phyloP scores from a whole-genome alignment of 2,888 invertebrate species.

The Tachina lurida region DNA sequence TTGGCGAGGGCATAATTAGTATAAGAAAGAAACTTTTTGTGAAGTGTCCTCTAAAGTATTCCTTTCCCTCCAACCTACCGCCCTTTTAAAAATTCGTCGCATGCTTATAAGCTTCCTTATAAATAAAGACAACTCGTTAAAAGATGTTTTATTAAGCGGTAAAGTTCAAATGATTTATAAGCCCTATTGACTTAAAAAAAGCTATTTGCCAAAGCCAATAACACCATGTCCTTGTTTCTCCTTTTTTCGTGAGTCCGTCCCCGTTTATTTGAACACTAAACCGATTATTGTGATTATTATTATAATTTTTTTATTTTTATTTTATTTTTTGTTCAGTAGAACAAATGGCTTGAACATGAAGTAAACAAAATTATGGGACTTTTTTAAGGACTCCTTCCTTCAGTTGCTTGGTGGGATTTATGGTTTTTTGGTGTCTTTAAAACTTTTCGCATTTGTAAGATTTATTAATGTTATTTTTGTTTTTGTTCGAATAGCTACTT shows the following conservation, averaged over 20 bases:
- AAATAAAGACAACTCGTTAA: conserved; percentile 1
- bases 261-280: conserved; percentile 17
- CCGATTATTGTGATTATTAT: conserved; percentile 28
- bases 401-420: neutral
- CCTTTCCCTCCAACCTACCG: no score
- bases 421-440: conserved; percentile 1
- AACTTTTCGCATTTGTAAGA: conserved; percentile 14
- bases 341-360: neutral
- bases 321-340: neutral
- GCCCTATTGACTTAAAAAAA: conserved; percentile 22
- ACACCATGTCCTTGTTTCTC: neutral
- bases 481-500: neutral
- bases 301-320: neutral
- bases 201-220: neutral
- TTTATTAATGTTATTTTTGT: neutral
- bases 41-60: no score
- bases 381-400: neutral
- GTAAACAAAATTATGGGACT: neutral
- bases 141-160: conserved; percentile 41
- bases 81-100: no score
- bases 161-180: conserved; percentile 60
- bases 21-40: no score
- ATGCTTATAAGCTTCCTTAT: neutral
- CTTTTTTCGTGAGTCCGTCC: neutral
- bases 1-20: no score